Evolutionary conservation across 2,888 invertebrate species (phyloP).

Genomic region (Xestia sexstrigata): DNA sequence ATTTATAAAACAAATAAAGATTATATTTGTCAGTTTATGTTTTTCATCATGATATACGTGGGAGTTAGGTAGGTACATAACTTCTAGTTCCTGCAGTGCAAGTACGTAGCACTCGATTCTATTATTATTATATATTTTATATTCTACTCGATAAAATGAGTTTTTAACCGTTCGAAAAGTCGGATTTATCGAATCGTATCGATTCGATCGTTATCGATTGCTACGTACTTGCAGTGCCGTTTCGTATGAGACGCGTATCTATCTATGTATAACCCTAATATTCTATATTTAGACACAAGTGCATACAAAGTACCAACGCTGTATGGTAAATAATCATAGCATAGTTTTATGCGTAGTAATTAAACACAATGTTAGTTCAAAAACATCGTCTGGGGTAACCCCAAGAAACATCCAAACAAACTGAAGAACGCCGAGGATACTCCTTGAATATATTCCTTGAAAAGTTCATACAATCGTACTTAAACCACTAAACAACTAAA

Average conservation of each 20-base stretch:
- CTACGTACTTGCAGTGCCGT: no score
- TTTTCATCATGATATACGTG: constrained; percentile 14
- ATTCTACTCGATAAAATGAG: no score
- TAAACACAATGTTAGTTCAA: constrained; percentile 10
- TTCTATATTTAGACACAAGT: no score
- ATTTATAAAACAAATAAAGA: constrained; percentile 29
- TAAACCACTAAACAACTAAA: no score
- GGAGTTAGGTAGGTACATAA: constrained; percentile 8
- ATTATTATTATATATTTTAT: no score
- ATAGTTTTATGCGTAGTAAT: not conserved
- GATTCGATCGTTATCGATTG: no score
- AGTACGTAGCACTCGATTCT: no score
- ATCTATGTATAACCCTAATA: no score
- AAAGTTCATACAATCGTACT: constrained; percentile 11
- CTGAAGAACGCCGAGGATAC: constrained; percentile 1
- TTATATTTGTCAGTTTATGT: constrained; percentile 33
- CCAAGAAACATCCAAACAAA: constrained; percentile 20
- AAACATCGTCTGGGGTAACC: constrained; percentile 38
- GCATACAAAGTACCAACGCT: not conserved
- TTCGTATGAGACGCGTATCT: no score
- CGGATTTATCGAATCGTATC: no score
- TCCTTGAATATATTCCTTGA: constrained; percentile 32
- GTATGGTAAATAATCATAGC: not conserved
- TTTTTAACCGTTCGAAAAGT: no score
- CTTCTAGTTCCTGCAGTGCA: constrained; percentile 41